phyloP scores from a whole-genome alignment of 2,888 invertebrate genomes.

The Pimpla rufipes region DNA sequence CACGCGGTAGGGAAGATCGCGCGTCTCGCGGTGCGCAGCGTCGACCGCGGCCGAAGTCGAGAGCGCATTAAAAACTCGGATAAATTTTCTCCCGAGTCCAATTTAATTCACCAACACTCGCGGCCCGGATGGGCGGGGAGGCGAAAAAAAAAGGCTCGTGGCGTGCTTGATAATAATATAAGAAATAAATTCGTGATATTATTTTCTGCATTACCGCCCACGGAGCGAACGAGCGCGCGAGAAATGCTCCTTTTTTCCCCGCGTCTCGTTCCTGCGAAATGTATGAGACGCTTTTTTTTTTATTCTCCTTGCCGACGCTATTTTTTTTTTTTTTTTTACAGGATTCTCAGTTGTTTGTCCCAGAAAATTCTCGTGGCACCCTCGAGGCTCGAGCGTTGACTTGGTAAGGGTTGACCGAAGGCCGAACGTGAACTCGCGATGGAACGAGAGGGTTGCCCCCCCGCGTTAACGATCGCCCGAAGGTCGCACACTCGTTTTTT shows the following conservation, averaged over 20 bases:
- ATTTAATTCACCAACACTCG: conserved; percentile 67
- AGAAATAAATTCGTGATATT: conserved; percentile 73
- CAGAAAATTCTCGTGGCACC: conserved; percentile 51
- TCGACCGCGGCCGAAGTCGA: conserved; percentile 15
- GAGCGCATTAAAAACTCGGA: conserved; percentile 65
- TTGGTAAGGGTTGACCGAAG: conserved; percentile 69
- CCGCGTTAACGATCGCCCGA: conserved; percentile 65
- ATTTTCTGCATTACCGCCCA: conserved; percentile 66
- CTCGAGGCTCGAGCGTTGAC: conserved; percentile 49
- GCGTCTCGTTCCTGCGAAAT: conserved; percentile 53
- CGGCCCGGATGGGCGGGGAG: conserved; percentile 24
- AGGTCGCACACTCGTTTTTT: conserved; percentile 65
- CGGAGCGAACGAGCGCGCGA: conserved; percentile 56
- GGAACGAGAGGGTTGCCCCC: conserved; percentile 65
- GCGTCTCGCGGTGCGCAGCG: conserved; percentile 50
- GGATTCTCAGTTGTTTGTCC: conserved; percentile 51
- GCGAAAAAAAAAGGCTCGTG: conserved; percentile 41
- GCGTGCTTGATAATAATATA: conserved; percentile 69
- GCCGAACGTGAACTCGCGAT: conserved; percentile 50
- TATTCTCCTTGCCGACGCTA: not conserved
- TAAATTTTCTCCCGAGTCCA: conserved; percentile 69
- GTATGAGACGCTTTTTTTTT: conserved; percentile 53
- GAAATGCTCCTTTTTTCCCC: conserved; percentile 42
- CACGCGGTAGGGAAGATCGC: conserved; percentile 56
- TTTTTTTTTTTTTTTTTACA: conserved; percentile 36